A percentile compares a stretch with the other conserved stretches of the same genome.
Evolutionary conservation across 53 echinoderm and acorn worm genomes (phyloP).

Genomic region (Hippasteria phrygiana): DNA sequence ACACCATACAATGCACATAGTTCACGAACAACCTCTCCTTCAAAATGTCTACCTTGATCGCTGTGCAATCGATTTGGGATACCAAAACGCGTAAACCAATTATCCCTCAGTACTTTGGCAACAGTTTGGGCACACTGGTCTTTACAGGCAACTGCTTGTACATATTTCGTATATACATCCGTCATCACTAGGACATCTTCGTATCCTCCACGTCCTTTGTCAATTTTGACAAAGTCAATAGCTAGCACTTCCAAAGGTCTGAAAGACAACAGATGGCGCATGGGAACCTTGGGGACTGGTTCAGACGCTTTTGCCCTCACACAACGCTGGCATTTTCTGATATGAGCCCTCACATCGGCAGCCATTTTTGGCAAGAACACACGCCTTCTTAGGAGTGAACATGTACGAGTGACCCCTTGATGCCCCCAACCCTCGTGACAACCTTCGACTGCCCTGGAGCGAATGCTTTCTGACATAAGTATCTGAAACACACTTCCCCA

Average conservation of each 20-base stretch:
- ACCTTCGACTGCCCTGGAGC: neutral
- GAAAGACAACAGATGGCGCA: slow-evolving; percentile 61
- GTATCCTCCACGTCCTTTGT: slow-evolving; percentile 4
- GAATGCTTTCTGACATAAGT: slow-evolving; percentile 54
- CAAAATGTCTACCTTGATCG: slow-evolving; percentile 84
- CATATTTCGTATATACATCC: slow-evolving; percentile 68
- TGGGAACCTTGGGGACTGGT: slow-evolving; percentile 5
- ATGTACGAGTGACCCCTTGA: slow-evolving; percentile 57
- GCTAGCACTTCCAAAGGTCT: slow-evolving; percentile 73
- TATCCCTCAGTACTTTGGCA: slow-evolving; percentile 60
- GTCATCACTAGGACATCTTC: slow-evolving; percentile 79
- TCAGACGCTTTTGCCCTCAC: slow-evolving; percentile 59
- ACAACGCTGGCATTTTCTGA: slow-evolving; percentile 54
- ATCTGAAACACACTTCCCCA: slow-evolving; percentile 49
- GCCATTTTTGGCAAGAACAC: slow-evolving; percentile 74
- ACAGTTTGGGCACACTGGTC: slow-evolving; percentile 78
- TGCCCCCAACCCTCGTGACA: slow-evolving; percentile 74
- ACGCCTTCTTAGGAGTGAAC: slow-evolving; percentile 39
- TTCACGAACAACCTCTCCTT: slow-evolving; percentile 67
- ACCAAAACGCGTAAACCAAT: slow-evolving; percentile 84
- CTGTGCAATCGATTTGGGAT: slow-evolving; percentile 75
- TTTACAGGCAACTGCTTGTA: slow-evolving; percentile 73
- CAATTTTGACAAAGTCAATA: slow-evolving; percentile 61
- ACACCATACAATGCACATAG: slow-evolving; percentile 37
- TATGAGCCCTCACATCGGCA: slow-evolving; percentile 30